Percentiles rank a stretch among this genome's conserved stretches.
phyloP scores from a whole-genome alignment of 2,113 vertebrate species.

The Marmota monax region DNA sequence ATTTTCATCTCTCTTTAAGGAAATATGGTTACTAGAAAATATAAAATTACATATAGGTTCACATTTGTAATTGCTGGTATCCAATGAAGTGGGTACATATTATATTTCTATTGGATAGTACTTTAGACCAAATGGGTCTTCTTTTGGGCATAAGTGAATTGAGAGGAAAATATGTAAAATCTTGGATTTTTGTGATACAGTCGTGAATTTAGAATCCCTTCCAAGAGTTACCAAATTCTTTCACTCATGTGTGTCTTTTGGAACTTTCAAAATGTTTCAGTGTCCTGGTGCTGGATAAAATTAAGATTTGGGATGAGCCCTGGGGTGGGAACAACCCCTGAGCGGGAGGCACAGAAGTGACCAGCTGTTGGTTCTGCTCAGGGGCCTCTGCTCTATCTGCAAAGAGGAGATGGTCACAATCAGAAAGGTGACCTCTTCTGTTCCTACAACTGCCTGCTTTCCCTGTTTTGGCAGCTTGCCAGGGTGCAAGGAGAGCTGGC shows the following conservation, averaged over 20 bases:
- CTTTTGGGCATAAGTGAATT: neutral
- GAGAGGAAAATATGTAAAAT: neutral
- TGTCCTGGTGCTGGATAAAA: neutral
- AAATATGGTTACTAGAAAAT: neutral
- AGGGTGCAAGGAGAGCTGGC: neutral
- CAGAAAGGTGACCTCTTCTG: neutral
- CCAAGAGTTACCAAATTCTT: neutral
- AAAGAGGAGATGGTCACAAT: neutral
- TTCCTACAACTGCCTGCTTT: neutral
- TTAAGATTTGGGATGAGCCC: neutral
- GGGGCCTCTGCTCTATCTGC: neutral
- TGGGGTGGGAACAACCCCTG: no score
- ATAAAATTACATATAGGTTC: neutral
- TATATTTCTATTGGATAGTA: neutral
- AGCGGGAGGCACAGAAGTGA: neutral
- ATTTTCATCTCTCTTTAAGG: conserved; percentile 22
- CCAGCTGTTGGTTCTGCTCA: neutral
- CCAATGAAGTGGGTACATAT: neutral
- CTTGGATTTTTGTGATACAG: neutral
- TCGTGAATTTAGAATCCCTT: neutral
- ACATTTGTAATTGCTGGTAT: neutral
- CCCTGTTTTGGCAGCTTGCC: neutral
- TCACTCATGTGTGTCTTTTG: neutral
- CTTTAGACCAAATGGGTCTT: neutral
- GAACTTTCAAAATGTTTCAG: neutral